These are phyloP conservation scores for Ophiodon elongatus DNA, from an alignment of 2,113 vertebrate species.

Conservation along the genomic window DNA sequence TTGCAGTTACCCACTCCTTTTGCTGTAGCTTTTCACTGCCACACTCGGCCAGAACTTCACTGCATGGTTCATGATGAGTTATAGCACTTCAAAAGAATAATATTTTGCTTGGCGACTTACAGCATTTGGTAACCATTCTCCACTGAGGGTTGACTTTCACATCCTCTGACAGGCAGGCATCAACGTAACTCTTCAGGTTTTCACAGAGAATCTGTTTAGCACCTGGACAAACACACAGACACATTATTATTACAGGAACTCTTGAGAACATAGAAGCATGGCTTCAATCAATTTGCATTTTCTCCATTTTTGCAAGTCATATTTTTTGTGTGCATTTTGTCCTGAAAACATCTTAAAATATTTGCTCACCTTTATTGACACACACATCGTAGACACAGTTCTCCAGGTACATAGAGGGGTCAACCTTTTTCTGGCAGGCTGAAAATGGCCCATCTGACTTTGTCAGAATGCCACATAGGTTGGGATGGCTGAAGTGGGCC, in stretches of 20 bases:
- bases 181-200: constrained; percentile 38
- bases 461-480: constrained; percentile 25
- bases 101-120: constrained; percentile 22
- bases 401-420: constrained; percentile 13
- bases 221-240: constrained; percentile 30
- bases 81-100: background rate
- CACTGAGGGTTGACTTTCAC: constrained; percentile 9
- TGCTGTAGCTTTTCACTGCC: background rate
- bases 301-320: background rate
- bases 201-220: constrained; percentile 32
- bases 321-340: background rate
- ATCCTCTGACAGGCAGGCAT: constrained; percentile 18
- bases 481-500: background rate
- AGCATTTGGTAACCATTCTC: constrained; percentile 25
- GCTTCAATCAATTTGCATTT: background rate
- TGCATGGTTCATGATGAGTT: background rate
- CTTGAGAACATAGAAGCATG: background rate
- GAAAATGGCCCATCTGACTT: constrained; percentile 31
- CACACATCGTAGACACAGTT: constrained; percentile 52
- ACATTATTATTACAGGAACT: background rate
- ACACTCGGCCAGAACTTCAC: background rate
- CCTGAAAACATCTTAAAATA: background rate
- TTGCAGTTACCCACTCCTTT: no score
- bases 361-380: constrained; percentile 39
- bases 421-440: constrained; percentile 26